These are phyloP conservation scores for Leptatherina wallacei DNA, from an alignment of 2,797 vertebrate genomes.

Conservation along the genomic window DNA sequence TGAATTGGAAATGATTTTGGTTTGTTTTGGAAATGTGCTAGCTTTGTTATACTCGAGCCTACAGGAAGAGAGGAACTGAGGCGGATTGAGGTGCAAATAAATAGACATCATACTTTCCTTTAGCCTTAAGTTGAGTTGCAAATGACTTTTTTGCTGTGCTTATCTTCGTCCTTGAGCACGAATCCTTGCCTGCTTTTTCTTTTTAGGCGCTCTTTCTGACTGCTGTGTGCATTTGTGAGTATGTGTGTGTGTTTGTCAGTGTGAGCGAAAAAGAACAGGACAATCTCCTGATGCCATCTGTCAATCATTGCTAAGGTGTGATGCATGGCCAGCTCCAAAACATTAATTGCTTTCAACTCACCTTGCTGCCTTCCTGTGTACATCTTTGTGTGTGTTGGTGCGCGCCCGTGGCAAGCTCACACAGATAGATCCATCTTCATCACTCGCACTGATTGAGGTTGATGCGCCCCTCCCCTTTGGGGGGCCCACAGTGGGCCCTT, in stretches of 20 bases:
- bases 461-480: conserved; percentile 68
- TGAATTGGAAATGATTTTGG: conserved; percentile 68
- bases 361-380: conserved; percentile 34
- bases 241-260: background rate
- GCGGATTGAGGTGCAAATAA: conserved; percentile 25
- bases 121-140: conserved; percentile 21
- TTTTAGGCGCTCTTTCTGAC: conserved; percentile 14
- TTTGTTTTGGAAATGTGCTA: conserved; percentile 61
- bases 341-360: conserved; percentile 76
- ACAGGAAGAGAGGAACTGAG: conserved; percentile 15
- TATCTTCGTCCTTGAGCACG: conserved; percentile 60
- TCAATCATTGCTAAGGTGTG: conserved; percentile 69
- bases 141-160: conserved; percentile 24
- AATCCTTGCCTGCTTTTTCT: conserved; percentile 23
- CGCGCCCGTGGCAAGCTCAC: background rate
- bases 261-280: conserved; percentile 31
- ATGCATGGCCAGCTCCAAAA: conserved; percentile 58
- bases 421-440: conserved; percentile 71
- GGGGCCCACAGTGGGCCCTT: conserved; percentile 42
- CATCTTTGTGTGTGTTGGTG: conserved; percentile 5
- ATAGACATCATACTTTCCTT: conserved; percentile 29
- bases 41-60: conserved; percentile 33
- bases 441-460: conserved; percentile 75
- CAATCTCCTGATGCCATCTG: conserved; percentile 67
- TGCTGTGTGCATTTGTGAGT: background rate